Evolutionary conservation across 2,113 vertebrate species (phyloP), one percentile per base, ranked within the genome.

Genomic region (Montifringilla adamsi): DNA sequence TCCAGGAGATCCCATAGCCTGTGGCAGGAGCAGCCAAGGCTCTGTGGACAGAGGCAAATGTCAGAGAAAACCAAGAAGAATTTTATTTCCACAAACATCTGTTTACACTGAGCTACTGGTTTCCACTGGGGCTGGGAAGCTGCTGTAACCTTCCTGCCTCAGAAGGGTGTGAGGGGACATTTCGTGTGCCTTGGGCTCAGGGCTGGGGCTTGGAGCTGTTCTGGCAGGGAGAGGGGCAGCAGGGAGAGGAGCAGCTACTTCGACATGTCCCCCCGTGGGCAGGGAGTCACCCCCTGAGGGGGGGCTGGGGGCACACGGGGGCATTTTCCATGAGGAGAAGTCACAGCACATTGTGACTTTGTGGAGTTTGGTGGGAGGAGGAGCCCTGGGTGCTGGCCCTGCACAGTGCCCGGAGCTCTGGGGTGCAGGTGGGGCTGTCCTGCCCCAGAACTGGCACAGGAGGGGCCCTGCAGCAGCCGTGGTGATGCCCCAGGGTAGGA

Each of bases 1-100:
- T 52, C 58, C 55, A 44, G 39, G 39, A 75, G 15, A 39, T 37
- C 50, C 59, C 46, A 53, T 5, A 17, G 69, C 60, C 50, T 1
- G 0, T 30, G 24, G 39, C 77, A 55, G 64, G 43, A 73, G 49
- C 37, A 74, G 7, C 13, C 0, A 0, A 16, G 50, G 17, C 28
- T 80, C 80, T 47, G 16, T 35, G 76, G 55, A 52, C 41, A 39
- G 20, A 73, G 22, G 17, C 43, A 79, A 27, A 76, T 59, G 67
- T 59, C 67, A 89, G 62, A 64, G 58, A 67, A 74, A 80, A 20
- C 44, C 31, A 37, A 78, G 58, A 84, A 10, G 41, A 43, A 15
- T 62, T 60, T 73, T n/a, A 23, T 53, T 62, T 81, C 28, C 64
- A 68, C 13, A 22, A 50, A 15, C 1, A 1, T 55, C 35, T 46